A percentile compares a stretch with the other conserved stretches of the same genome.
These are phyloP conservation scores for Peromyscus aztecus DNA, from an alignment of 2,797 vertebrate genomes.

Conservation along the genomic window DNA sequence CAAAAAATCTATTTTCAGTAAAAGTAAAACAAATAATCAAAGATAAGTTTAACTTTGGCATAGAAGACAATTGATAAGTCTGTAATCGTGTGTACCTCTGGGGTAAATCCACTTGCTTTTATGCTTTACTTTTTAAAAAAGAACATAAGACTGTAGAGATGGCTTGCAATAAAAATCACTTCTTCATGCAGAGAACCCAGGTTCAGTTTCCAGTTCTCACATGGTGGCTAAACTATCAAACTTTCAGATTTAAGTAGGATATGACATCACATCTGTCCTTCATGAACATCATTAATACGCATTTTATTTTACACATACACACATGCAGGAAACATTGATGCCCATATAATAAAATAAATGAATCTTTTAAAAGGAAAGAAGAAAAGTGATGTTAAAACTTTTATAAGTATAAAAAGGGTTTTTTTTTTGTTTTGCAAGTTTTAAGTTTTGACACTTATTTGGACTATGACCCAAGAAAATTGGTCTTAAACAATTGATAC, in stretches of 20 bases:
- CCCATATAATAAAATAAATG: not conserved
- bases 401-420: not conserved
- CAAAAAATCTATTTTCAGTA: too few relatives aligned
- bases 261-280: not conserved
- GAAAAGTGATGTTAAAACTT: slow-evolving; percentile 39
- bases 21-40: not conserved
- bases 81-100: not conserved
- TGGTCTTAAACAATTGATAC: slow-evolving; percentile 24
- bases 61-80: not conserved
- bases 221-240: not conserved
- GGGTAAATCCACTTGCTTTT: too few relatives aligned
- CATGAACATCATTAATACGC: not conserved
- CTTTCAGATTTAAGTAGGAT: not conserved
- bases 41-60: not conserved
- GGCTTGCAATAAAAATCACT: not conserved
- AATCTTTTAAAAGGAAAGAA: not conserved
- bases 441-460: slow-evolving; percentile 64
- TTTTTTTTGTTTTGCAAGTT: slow-evolving; percentile 40
- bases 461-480: slow-evolving; percentile 20
- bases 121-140: not conserved
- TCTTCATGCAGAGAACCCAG: not conserved
- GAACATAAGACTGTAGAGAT: not conserved
- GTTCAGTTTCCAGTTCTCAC: not conserved
- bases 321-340: not conserved
- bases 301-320: not conserved